Percentiles rank a stretch among this genome's conserved stretches.
These are phyloP conservation scores for Campoletis sonorensis DNA, from an alignment of 1,140 invertebrate genomes.

Conservation along the genomic window DNA sequence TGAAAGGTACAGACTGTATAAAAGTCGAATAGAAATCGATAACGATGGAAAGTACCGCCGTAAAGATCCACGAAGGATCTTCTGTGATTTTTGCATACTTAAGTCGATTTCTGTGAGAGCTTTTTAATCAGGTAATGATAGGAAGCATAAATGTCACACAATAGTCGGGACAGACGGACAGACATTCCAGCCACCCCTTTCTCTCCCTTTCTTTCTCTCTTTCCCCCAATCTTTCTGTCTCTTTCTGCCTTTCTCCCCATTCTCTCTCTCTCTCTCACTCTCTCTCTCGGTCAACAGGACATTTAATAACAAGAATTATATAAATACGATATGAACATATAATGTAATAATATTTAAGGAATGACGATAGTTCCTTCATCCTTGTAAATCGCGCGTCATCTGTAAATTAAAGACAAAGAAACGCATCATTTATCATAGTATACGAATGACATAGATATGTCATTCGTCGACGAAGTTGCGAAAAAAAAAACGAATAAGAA, in stretches of 20 bases:
- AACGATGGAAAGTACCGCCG: background rate
- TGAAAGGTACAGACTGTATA: background rate
- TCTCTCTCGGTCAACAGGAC: constrained; percentile 56
- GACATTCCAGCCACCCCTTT: constrained; percentile 72
- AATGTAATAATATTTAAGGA: constrained; percentile 66
- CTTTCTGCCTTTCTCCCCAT: constrained; percentile 36
- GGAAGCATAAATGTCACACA: constrained; percentile 34
- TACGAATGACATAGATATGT: constrained; percentile 54
- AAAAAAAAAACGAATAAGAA: constrained; percentile 54
- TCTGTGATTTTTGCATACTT: background rate
- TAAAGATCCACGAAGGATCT: background rate
- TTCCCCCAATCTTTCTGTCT: background rate
- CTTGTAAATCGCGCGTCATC: constrained; percentile 73
- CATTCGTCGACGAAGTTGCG: constrained; percentile 60
- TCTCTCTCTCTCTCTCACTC: background rate
- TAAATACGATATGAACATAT: constrained; percentile 62
- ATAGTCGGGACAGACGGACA: constrained; percentile 62
- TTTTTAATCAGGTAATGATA: background rate
- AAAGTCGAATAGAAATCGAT: background rate
- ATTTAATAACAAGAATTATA: constrained; percentile 54
- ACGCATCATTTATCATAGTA: constrained; percentile 68
- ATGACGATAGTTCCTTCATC: constrained; percentile 74
- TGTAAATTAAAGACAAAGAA: constrained; percentile 68
- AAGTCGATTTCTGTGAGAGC: background rate
- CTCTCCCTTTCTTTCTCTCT: background rate